These are phyloP conservation scores for Eufriesea mexicana DNA, from an alignment of 1,140 invertebrate species.

Conservation along the genomic window DNA sequence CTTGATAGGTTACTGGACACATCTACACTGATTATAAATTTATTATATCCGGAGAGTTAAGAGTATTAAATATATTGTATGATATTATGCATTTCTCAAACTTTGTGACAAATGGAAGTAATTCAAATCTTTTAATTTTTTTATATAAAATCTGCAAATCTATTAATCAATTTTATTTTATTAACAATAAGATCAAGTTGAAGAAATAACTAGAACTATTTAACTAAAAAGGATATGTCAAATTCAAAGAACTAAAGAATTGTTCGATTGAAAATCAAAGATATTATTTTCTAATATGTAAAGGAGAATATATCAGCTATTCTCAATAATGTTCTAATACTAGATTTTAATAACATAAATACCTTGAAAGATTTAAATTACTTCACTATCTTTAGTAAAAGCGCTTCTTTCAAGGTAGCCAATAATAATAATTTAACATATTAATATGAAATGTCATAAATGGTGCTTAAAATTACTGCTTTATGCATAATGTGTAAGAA, in stretches of 20 bases:
- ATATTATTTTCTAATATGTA: too few species aligned
- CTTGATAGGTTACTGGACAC: neutral
- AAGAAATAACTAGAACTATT: neutral
- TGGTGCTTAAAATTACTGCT: neutral
- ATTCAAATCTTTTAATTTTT: neutral
- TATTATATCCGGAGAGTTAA: constrained; percentile 6
- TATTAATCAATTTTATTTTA: neutral
- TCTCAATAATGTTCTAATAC: too few species aligned
- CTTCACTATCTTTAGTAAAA: neutral
- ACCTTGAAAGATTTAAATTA: neutral
- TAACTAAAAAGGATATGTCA: neutral
- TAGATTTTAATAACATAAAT: neutral
- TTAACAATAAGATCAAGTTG: neutral
- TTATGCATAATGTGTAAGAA: neutral
- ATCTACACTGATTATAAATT: constrained; percentile 6
- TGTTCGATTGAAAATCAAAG: neutral
- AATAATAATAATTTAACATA: neutral
- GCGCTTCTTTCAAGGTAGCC: neutral
- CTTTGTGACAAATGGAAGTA: neutral
- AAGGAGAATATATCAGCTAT: too few species aligned
- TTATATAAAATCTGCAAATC: neutral
- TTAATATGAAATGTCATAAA: neutral
- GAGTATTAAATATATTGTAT: neutral
- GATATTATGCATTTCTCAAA: neutral
- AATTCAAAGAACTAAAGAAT: neutral